Evolutionary conservation across 2,888 invertebrate genomes (phyloP), one percentile per base, ranked within the genome.

Genomic region (Ormia ochracea): DNA sequence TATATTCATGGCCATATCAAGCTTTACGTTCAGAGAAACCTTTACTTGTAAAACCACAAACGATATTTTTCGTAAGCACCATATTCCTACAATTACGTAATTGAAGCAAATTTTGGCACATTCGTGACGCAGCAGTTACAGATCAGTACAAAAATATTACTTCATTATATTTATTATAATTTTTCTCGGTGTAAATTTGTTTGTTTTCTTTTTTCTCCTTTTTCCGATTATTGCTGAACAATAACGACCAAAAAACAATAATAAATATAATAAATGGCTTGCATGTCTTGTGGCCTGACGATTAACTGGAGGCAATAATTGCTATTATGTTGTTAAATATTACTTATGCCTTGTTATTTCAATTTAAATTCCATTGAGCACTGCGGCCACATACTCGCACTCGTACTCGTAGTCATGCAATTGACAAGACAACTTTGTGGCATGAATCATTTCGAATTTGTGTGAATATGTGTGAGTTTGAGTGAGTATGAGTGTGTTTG

Each of bases 391-490:
- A 58, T 45, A 26, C 19, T 69, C 56, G 7, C 17, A 33, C n/a
- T n/a, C n/a, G n/a, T n/a, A n/a, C n/a, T n/a, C n/a, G n/a, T n/a
- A n/a, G n/a, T n/a, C n/a, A n/a, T n/a, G n/a, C 33, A 33, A 69
- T 23, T 45, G 56, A 58, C 48, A 38, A 48, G 58, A 38, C 45
- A 66, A 41, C 38, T 63, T 65, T 56, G 45, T 45, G 36, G 12
- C 75, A 75, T 75, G 75, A 75, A 61, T 75, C 75, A 75, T 75
- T 68, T 68, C 61, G 61, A 72, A 52, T 61, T 17, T 26, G 48
- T 58, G 58, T 33, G 54, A 43, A 23, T 63, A 43, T 33, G 50
- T 61, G 50, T 36, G 31, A 50, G 12, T 61, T 17, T 19, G 1
- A 23, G n/a, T 26, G 6, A 48, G 36, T 17, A 17, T 50, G n/a